Evolutionary conservation across 2,797 vertebrate species (phyloP), one percentile per base, ranked within the genome.

Genomic region (Halcyon leucocephala): DNA sequence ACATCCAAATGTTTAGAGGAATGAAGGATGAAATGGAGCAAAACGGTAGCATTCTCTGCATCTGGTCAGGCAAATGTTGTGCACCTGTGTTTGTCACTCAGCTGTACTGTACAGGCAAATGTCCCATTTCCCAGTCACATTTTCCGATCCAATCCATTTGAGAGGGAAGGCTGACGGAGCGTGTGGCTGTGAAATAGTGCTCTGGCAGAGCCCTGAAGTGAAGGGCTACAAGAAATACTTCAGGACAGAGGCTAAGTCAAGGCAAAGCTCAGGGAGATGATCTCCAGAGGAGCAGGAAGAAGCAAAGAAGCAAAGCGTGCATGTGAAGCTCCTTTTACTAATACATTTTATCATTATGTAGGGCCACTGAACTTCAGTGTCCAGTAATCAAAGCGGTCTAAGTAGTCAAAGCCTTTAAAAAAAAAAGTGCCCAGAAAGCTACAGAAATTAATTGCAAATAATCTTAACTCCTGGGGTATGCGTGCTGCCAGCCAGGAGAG

Each of bases 1-100:
- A 35, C 70, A 11, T 65, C 20, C 33, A 76, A 69, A 48, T 17
- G 17, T 79, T 82, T 29, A 24, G 69, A 86, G 72, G 39, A 73
- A 28, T 22, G 52, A 65, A 76, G 33, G 48, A 26, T 41, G 42
- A 85, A 79, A 26, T 24, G 8, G 58, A 66, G 26, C 28, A 76
- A 89, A 80, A 39, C 0, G 5, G 7, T 31, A 16, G 11, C 0
- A 0, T 55, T 85, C 37, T 74, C 41, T 86, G 52, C 28, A 7
- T 74, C 44, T 62, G 20, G 15, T 24, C 42, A n/a, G 46, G 19
- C 21, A 37, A 37, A 31, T 13, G 33, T n/a, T 17, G 8, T 39
- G 22, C 90, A 67, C 26, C 35, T 57, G 39, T 21, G 7, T 70
- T 55, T 73, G 64, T 82, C 62, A 33, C 51, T 90, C 88, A 29